Base-by-base conservation (phyloP, 2,113 vertebrate species). In the Capra hircus region DNA sequence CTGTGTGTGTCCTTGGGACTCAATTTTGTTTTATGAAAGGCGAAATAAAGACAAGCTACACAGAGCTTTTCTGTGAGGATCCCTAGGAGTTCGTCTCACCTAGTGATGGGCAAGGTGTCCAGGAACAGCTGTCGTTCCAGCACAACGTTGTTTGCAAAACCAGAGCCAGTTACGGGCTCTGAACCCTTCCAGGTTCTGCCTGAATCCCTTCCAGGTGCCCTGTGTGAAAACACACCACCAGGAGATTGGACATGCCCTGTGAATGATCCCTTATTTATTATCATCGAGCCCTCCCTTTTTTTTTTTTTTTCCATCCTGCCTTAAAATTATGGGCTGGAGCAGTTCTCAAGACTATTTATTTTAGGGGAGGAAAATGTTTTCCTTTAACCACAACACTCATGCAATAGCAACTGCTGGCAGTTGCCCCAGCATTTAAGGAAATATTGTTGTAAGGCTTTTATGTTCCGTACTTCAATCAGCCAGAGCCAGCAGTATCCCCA, bases 401-500 rank as follows among this genome's bases (percentile, higher is more conserved):
- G 97, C 98, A 93, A 95, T 96, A 98, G 98, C 98, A 98, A 99
- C 98, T 98, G 98, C 97, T 98, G 36, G 36, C 97, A 95, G 95
- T 98, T 99, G 98, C 98, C 98, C 97, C 96, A 97, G 98, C 98
- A 98, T 99, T 99, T 99, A 99, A 99, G 98, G 99, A 99, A 99
- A 99, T 99, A 99, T 99, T 98, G 98, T 99, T 98, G 98, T 98
- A 98, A 98, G 98, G 98, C 98, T 99, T 99, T 99, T 99, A 99
- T 99, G 99, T 98, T 98, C 98, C 88, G 92, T 98, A 98, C 98
- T 99, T 99, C 99, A 99, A 98, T 99, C 99, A 99, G 98, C 98
- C 96, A 78, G 97, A 98, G 98, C 98, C 98, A 99, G 98, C 98
- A 99, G 98, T 98, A 98, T 99, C 99, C 99, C 98, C 97, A 97